Evolutionary conservation across 2,888 invertebrate genomes (phyloP).

Genomic region (Nemurella pictetii): DNA sequence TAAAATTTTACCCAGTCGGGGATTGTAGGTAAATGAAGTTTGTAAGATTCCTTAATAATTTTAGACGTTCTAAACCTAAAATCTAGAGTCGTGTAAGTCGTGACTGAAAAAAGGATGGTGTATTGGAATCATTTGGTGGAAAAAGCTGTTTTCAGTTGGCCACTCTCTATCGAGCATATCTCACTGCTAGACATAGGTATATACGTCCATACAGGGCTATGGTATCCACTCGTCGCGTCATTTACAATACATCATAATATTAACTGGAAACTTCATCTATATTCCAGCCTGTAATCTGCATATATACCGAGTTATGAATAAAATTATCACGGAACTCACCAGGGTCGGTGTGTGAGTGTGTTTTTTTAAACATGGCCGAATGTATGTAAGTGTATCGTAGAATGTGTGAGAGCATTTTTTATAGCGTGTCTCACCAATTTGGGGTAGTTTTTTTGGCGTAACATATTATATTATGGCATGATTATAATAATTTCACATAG

Average conservation of each 20-base stretch:
- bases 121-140: too few relatives aligned
- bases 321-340: conserved; percentile 9
- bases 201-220: background rate
- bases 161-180: too few relatives aligned
- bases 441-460: background rate
- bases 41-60: too few relatives aligned
- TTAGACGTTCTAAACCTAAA: too few relatives aligned
- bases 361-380: background rate
- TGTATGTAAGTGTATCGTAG: background rate
- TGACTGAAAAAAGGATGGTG: too few relatives aligned
- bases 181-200: too few relatives aligned
- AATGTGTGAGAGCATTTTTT: background rate
- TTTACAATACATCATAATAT: background rate
- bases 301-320: conserved; percentile 2
- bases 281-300: background rate
- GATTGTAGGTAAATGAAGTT: too few relatives aligned
- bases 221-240: background rate
- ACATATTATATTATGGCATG: background rate
- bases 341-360: background rate
- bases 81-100: too few relatives aligned
- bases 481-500: background rate
- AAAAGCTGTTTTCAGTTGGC: too few relatives aligned
- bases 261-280: background rate
- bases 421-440: background rate
- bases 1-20: too few relatives aligned